Percentiles rank a stretch among this genome's conserved stretches.
phyloP scores from a whole-genome alignment of 2,888 invertebrate genomes.

The Dynastes grantii region DNA sequence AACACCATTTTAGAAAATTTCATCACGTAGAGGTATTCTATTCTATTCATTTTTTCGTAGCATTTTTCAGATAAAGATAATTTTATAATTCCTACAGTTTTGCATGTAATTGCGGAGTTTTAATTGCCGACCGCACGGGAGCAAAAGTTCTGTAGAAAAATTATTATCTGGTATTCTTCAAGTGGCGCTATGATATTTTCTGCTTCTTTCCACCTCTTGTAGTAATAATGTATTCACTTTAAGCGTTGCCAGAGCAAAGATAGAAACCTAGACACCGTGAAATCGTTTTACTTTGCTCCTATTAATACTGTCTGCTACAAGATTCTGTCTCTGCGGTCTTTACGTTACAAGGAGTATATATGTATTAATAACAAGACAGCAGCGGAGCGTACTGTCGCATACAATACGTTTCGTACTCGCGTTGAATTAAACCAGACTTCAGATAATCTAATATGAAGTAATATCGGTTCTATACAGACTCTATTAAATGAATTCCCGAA shows the following conservation, averaged over 20 bases:
- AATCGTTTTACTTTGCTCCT: constrained; percentile 49
- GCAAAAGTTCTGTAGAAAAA: background rate
- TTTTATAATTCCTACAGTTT: background rate
- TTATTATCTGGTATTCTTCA: constrained; percentile 21
- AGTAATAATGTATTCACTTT: constrained; percentile 35
- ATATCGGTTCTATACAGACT: constrained; percentile 46
- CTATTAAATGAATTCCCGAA: constrained; percentile 47
- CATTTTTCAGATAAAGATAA: background rate
- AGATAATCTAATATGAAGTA: constrained; percentile 51
- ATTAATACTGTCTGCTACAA: constrained; percentile 42
- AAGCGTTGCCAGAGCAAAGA: constrained; percentile 18
- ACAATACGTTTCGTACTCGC: constrained; percentile 38
- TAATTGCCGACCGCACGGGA: constrained; percentile 11
- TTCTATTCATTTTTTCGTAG: background rate
- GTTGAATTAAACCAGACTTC: constrained; percentile 51
- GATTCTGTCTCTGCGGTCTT: constrained; percentile 26
- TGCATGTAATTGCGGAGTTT: background rate
- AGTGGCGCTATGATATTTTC: background rate
- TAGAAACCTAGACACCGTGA: constrained; percentile 47
- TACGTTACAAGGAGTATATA: constrained; percentile 21
- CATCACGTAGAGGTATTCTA: background rate
- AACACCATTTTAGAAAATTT: too few relatives aligned
- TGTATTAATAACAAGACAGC: constrained; percentile 48
- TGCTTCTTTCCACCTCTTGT: constrained; percentile 13
- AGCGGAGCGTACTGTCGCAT: constrained; percentile 37